Percentiles rank a stretch among this genome's conserved stretches.
Evolutionary conservation across 2,797 vertebrate species (phyloP).

Genomic region (Aldrovandia affinis): DNA sequence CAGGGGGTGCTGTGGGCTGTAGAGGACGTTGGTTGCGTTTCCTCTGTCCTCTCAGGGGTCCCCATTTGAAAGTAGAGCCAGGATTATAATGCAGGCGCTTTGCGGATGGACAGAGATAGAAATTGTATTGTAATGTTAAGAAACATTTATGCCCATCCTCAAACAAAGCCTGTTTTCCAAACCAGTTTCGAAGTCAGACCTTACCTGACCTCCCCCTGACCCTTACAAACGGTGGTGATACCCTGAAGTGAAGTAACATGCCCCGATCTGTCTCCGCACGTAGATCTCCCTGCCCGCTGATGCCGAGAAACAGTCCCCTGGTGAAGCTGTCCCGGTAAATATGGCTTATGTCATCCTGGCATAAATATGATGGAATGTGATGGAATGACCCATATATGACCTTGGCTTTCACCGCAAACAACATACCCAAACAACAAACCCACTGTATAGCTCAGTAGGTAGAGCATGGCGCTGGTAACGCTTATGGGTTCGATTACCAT

Average conservation of each 20-base stretch:
- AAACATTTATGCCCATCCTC: background rate
- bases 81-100: no score
- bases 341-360: constrained; percentile 37
- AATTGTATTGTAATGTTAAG: background rate
- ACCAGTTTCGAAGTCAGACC: background rate
- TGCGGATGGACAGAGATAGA: background rate
- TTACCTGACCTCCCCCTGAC: background rate
- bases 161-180: background rate
- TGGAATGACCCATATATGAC: constrained; percentile 32
- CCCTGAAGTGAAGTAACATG: background rate
- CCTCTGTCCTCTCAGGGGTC: no score
- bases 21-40: no score
- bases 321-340: constrained; percentile 58
- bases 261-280: constrained; percentile 36
- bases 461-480: no score
- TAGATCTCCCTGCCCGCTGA: constrained; percentile 53
- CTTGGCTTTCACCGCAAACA: constrained; percentile 18
- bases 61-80: no score
- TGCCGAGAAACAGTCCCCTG: constrained; percentile 44
- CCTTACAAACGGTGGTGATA: background rate
- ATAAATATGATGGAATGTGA: constrained; percentile 33
- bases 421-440: background rate
- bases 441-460: no score
- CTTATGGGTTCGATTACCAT: no score
- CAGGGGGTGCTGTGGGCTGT: no score